phyloP scores from a whole-genome alignment of 2,113 vertebrate species.

The Aphelocoma coerulescens region DNA sequence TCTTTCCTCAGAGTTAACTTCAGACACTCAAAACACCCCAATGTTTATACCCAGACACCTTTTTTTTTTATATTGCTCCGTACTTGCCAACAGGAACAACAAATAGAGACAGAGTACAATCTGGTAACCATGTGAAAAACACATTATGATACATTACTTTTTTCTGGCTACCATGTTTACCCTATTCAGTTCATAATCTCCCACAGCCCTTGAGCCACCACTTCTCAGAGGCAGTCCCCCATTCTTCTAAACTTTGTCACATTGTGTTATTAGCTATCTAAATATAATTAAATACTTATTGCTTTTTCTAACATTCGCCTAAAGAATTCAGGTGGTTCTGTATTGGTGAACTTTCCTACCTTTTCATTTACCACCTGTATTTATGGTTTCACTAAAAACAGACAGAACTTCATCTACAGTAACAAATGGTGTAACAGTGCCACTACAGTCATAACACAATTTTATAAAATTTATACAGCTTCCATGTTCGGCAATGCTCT shows the following conservation, averaged over 20 bases:
- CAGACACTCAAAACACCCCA: not conserved
- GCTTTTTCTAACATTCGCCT: not conserved
- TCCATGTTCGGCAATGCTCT: not conserved
- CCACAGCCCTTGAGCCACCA: not conserved
- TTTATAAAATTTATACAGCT: not conserved
- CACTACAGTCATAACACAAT: not conserved
- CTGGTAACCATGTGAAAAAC: not conserved
- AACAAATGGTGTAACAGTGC: not conserved
- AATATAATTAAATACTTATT: not conserved
- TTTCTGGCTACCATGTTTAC: not conserved
- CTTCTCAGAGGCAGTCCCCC: not conserved
- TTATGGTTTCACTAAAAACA: not conserved
- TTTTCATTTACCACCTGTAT: not conserved
- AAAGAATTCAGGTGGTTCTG: not conserved
- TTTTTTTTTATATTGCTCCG: not conserved
- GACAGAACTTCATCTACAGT: not conserved
- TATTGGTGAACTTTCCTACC: not conserved
- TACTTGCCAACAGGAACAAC: not conserved
- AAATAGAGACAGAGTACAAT: not conserved
- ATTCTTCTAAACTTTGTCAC: not conserved
- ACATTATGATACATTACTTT: not conserved
- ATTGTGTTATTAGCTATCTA: not conserved
- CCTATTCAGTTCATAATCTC: not conserved
- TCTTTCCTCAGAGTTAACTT: not conserved
- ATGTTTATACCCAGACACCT: not conserved